Conservation (phyloP, 1,140 invertebrate species). For the Brachionus rotundiformis region DNA sequence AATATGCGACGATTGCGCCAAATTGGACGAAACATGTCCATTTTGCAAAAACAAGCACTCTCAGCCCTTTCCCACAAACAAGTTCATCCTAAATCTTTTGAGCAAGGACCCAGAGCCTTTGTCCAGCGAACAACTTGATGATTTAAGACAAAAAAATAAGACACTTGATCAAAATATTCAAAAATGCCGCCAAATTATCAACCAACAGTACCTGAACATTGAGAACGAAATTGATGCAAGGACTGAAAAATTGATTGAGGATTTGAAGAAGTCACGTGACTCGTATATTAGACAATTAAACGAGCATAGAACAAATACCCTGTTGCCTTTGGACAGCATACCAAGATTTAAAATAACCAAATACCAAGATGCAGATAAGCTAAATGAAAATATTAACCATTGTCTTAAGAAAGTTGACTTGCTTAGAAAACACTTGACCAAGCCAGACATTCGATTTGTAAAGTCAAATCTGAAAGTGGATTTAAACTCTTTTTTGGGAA, state of each 20-base stretch:
- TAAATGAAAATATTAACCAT: neutral
- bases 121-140: neutral
- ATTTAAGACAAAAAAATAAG: neutral
- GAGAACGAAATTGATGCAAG: slow-evolving; percentile 23
- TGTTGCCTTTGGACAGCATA: neutral
- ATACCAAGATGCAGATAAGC: neutral
- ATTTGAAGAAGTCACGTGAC: slow-evolving; percentile 18
- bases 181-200: neutral
- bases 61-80: neutral
- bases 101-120: neutral
- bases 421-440: neutral
- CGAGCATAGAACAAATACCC: neutral
- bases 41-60: slow-evolving; percentile 1
- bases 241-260: neutral
- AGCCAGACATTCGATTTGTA: neutral
- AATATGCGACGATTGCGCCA: neutral
- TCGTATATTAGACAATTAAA: neutral
- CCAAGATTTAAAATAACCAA: slow-evolving; percentile 3
- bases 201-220: neutral
- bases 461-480: slow-evolving; percentile 39
- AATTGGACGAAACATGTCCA: neutral
- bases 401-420: neutral
- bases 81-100: slow-evolving; percentile 1
- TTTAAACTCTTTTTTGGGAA: slow-evolving; percentile 24
- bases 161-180: neutral